A percentile compares a stretch with the other conserved stretches of the same genome.
phyloP scores from a whole-genome alignment of 2,797 vertebrate genomes.

The Acanthopagrus latus region DNA sequence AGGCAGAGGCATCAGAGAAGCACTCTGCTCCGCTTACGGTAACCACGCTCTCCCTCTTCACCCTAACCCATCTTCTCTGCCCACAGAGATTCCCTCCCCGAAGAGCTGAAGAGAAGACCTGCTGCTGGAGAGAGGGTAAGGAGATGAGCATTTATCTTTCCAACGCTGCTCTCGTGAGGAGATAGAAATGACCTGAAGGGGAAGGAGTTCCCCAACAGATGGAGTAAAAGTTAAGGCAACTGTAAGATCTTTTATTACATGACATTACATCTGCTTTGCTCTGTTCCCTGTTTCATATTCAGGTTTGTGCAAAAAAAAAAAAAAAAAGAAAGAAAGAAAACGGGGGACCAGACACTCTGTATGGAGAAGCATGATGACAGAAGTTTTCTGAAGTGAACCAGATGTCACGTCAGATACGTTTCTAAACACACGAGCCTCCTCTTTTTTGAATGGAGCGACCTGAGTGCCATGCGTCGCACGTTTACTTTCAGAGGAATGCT shows the following conservation, averaged over 20 bases:
- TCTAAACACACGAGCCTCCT: constrained; percentile 38
- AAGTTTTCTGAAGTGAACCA: constrained; percentile 51
- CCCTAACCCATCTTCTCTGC: constrained; percentile 73
- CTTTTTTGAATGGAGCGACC: constrained; percentile 65
- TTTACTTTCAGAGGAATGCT: constrained; percentile 55
- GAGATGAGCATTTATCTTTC: constrained; percentile 45
- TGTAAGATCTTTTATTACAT: constrained; percentile 50
- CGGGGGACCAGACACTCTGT: constrained; percentile 1
- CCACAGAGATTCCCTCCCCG: constrained; percentile 48
- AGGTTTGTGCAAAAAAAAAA: constrained; percentile 23
- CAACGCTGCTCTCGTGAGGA: constrained; percentile 10
- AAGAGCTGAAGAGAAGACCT: constrained; percentile 66
- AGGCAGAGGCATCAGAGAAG: constrained; percentile 79
- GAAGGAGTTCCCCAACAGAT: constrained; percentile 46
- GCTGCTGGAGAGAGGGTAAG: constrained; percentile 69
- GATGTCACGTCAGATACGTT: constrained; percentile 35
- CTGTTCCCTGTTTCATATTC: constrained; percentile 57
- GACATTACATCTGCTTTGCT: constrained; percentile 42
- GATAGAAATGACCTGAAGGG: constrained; percentile 13
- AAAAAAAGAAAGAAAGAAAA: neutral
- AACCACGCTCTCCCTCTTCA: constrained; percentile 75
- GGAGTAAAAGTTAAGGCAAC: constrained; percentile 59
- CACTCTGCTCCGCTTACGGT: constrained; percentile 74
- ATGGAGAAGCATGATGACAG: constrained; percentile 35
- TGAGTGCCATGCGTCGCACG: constrained; percentile 50